Evolutionary conservation across 2,113 vertebrate species (phyloP), one percentile per base, ranked within the genome.

Genomic region (Bubo scandiacus): DNA sequence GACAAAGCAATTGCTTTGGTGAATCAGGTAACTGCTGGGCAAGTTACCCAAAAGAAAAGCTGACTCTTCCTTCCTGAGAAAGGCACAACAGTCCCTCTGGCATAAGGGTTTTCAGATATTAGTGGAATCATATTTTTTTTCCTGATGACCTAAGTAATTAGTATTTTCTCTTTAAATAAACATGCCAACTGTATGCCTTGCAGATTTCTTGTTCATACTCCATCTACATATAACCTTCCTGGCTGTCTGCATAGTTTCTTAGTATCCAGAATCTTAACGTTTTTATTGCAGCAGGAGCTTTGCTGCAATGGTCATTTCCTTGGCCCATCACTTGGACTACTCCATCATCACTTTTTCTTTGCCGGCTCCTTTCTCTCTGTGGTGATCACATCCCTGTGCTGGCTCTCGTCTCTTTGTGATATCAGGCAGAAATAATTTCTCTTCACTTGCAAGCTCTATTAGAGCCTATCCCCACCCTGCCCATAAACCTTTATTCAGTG

Each of bases 401-500:
- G 74, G 81, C 66, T 95, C 71, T 72, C 1, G 0, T 80, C 40
- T 81, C 78, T 72, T 34, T 59, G 73, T 95, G 83, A 79, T 89
- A 92, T 92, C 83, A 94, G 89, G 42, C 86, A 91, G 86, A 91
- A 94, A 94, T 91, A 74, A 94, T 95, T 94, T 66, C 51, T 96
- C 54, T 63, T 72, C 62, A 18, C 74, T 96, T 77, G 38, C 71
- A 86, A 94, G 49, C 20, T 66, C 66, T 94, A 27, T 88, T 90
- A 80, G 40, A 61, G 27, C 74, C 54, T 85, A n/a, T 94, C 81
- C 90, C 87, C 81, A 95, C 87, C 81, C 92, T 96, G 40, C 71
- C 71, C 78, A 52, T 94, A 96, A 96, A 94, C 71, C 77, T 87
- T 84, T 16, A 3, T 81, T 93, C 74, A 21, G 16, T 63, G 78